A percentile compares a stretch with the other conserved stretches of the same genome.
phyloP scores from a whole-genome alignment of 2,797 vertebrate genomes.

The Pseudocheirus occidentalis region DNA sequence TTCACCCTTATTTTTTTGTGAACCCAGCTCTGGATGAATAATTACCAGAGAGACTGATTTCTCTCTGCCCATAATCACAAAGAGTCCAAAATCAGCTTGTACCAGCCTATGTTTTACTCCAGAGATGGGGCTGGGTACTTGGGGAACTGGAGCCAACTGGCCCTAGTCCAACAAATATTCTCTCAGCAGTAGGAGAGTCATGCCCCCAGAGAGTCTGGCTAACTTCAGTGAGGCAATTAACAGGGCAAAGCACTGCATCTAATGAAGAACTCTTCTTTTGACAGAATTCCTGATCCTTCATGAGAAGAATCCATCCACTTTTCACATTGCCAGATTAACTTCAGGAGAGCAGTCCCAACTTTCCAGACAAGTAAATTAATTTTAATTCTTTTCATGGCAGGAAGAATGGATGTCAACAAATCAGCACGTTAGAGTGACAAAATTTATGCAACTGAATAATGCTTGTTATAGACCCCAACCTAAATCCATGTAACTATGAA shows the following conservation, averaged over 20 bases:
- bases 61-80: neutral
- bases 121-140: neutral
- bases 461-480: neutral
- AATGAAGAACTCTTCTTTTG: neutral
- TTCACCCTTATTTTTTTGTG: neutral
- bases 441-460: neutral
- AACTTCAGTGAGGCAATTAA: neutral
- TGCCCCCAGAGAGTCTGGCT: neutral
- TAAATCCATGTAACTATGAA: neutral
- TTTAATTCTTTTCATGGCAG: neutral
- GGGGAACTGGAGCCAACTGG: neutral
- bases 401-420: rapidly evolving
- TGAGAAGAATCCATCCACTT: neutral
- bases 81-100: neutral
- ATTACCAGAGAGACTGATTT: neutral
- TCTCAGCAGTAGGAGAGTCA: neutral
- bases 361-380: neutral
- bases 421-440: rapidly evolving
- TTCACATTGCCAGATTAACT: neutral
- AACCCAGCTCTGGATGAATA: neutral
- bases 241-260: neutral
- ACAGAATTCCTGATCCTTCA: neutral
- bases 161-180: neutral
- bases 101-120: neutral
- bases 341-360: neutral